phyloP scores from a whole-genome alignment of 2,113 vertebrate species.

The Prolemur simus region DNA sequence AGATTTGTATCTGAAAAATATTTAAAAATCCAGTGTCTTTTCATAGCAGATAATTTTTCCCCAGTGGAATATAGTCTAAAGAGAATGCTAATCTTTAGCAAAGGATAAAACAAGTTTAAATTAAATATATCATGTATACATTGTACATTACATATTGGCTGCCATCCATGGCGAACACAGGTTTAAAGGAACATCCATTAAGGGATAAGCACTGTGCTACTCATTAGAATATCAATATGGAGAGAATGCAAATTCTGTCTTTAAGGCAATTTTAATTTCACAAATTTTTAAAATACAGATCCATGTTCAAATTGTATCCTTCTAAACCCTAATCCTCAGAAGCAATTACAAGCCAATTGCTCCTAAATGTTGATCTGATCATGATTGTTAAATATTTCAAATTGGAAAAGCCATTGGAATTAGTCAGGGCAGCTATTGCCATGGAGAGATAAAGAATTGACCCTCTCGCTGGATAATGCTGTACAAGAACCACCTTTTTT shows the following conservation, averaged over 20 bases:
- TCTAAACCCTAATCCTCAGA: not conserved
- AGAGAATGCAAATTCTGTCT: not conserved
- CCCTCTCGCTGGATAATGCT: not conserved
- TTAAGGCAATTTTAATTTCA: slow-evolving; percentile 21
- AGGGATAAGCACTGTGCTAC: not conserved
- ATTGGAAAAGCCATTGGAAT: not conserved
- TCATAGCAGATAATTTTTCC: not conserved
- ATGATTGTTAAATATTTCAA: not conserved
- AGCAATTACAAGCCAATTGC: not conserved
- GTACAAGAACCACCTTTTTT: not conserved
- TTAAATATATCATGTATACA: not conserved
- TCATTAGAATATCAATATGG: not conserved
- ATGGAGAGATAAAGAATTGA: not conserved
- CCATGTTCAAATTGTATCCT: not conserved
- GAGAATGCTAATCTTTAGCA: not conserved
- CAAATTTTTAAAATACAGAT: not conserved
- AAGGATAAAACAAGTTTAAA: slow-evolving; percentile 37
- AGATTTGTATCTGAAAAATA: not conserved
- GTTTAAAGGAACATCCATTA: not conserved
- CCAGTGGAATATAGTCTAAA: not conserved
- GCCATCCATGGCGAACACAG: not conserved
- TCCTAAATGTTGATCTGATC: not conserved
- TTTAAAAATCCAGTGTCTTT: not conserved
- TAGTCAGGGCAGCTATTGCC: not conserved
- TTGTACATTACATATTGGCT: not conserved